These are phyloP conservation scores for Psilopsiagon aurifrons DNA, from an alignment of 2,113 vertebrate species.

Conservation along the genomic window DNA sequence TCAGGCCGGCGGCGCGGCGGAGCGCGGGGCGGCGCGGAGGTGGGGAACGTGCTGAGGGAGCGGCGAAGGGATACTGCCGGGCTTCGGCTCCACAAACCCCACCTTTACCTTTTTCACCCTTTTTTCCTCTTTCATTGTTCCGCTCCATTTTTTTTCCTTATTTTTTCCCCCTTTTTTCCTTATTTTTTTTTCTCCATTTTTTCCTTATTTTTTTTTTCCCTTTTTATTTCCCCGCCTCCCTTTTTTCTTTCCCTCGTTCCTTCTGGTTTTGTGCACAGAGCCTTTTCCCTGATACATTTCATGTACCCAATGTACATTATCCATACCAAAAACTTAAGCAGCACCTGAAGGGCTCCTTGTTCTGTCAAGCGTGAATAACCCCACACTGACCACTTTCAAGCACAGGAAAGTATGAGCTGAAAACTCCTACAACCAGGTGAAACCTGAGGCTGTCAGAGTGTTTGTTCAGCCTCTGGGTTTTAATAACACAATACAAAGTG, in stretches of 20 bases:
- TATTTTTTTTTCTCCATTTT: too few species aligned
- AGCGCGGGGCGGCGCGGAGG: background rate
- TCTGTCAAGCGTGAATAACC: background rate
- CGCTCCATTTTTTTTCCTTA: too few species aligned
- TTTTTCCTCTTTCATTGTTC: too few species aligned
- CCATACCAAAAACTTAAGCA: background rate
- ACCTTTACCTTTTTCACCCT: background rate
- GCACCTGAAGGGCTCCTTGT: background rate
- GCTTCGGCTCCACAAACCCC: background rate
- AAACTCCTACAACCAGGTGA: too few species aligned
- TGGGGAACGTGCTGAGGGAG: background rate
- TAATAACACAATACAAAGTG: fast-evolving
- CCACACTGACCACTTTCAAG: background rate
- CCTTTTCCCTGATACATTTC: background rate
- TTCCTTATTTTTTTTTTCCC: too few species aligned
- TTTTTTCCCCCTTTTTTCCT: too few species aligned
- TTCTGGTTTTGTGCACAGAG: background rate
- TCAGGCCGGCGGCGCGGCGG: background rate
- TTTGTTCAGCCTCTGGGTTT: background rate
- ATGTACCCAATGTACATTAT: fast-evolving
- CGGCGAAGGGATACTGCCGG: background rate
- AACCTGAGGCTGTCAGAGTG: background rate
- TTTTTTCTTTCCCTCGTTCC: background rate
- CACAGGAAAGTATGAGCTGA: background rate
- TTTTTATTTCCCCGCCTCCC: too few species aligned